phyloP scores from a whole-genome alignment of 2,888 invertebrate species.

The Phragmatobia fuliginosa region DNA sequence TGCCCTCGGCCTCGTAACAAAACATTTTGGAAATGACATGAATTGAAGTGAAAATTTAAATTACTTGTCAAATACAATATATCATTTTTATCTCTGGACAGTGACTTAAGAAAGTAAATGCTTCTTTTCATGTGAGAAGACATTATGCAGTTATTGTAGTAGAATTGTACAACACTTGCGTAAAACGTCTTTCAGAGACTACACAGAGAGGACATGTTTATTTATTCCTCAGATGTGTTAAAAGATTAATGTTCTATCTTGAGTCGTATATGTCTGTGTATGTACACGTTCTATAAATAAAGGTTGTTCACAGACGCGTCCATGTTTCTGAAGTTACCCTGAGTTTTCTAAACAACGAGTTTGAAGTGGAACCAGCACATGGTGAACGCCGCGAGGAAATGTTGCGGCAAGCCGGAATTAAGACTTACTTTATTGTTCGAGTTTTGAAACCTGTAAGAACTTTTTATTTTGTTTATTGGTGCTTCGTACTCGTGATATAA shows the following conservation, averaged over 20 bases:
- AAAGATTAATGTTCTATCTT: slow-evolving; percentile 31
- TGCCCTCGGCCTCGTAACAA: too few relatives aligned
- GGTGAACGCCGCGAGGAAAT: slow-evolving; percentile 97
- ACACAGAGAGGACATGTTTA: slow-evolving; percentile 17
- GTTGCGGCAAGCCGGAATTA: slow-evolving; percentile 94
- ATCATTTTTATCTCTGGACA: background rate
- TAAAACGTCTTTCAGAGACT: background rate
- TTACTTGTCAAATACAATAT: too few relatives aligned
- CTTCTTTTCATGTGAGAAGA: background rate
- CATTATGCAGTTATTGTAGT: background rate
- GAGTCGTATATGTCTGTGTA: slow-evolving; percentile 42
- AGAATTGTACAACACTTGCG: background rate
- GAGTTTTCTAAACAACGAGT: slow-evolving; percentile 94
- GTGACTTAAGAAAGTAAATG: background rate
- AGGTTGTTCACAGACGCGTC: slow-evolving; percentile 89
- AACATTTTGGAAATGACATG: too few relatives aligned
- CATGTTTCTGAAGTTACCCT: slow-evolving; percentile 97
- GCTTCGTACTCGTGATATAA: background rate
- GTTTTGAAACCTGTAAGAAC: slow-evolving; percentile 92
- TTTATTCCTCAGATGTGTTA: slow-evolving; percentile 26
- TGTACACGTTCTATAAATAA: slow-evolving; percentile 45
- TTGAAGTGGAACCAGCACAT: slow-evolving; percentile 96
- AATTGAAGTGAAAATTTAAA: too few relatives aligned
- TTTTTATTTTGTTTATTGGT: background rate
- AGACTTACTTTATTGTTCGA: slow-evolving; percentile 96